Base-by-base conservation (phyloP, 1,140 invertebrate genomes). In the Planococcus citri region DNA sequence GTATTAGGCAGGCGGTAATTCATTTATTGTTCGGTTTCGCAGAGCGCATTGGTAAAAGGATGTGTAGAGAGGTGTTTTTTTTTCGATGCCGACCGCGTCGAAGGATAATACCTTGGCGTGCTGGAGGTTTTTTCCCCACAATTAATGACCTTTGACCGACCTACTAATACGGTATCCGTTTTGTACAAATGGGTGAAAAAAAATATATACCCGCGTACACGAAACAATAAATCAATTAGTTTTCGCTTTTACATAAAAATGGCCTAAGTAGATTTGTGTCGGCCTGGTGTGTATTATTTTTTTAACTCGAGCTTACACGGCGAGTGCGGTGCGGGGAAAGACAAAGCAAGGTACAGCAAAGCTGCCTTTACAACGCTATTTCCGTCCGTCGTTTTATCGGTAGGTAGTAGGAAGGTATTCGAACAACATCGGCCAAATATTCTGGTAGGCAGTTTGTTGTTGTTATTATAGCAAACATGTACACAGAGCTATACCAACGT, bases 211-310 rank as follows among this genome's bases (percentile, higher is more conserved):
- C 17, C 41, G 41, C 29, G 29, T 33, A 51, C 17, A 51, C 41
- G 41, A 51, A 51, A 51, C 41, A 51, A 51, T 51, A 51, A 51
- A 51, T 51, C 41, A 51, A 51, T 51, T 51, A 51, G 41, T 51
- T 17, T 51, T 51, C 17, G 41, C n/a, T 51, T 51, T 51, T 51
- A n/a, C 41, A 51, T 51, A 51, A 51, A 51, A 51, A 51, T 51
- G 17, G n/a, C 12, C 41, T 17, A 20, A 51, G 41, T 51, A 20
- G 41, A 51, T 51, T 51, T 20, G 41, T 20, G 41, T 51, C 12
- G 29, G 29, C 29, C n/a, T n/a, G 29, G 12, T 33, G 29, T 33
- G 29, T 33, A 33, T 33, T 33, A 33, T 33, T 51, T 51, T 17
- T 51, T 51, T 51, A 3, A n/a, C 17, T 14, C 6, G 41, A 9